Evolutionary conservation across 2,888 invertebrate species (phyloP), one percentile per base, ranked within the genome.

Genomic region (Diadegma fenestrale): DNA sequence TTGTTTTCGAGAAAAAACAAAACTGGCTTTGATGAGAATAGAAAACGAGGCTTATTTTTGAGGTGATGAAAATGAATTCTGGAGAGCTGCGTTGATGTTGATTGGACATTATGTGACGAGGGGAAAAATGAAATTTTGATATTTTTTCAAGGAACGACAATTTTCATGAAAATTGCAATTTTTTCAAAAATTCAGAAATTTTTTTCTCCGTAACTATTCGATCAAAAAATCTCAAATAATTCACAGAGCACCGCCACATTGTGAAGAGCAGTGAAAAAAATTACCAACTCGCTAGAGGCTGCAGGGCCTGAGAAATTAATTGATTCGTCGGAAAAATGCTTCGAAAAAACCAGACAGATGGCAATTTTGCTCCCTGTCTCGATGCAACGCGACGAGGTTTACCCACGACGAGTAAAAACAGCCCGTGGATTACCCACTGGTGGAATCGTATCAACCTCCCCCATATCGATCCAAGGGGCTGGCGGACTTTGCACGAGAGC

Each of bases 331-430:
- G 33, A 4, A 64, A 10, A 64, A n/a, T 17, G 17, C 43, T 41
- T 41, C 33, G 22, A 14, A 14, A 41, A 22, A 5, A 5, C 14
- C 22, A 66, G 43, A 79, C 83, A 83, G 83, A 79, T 83, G 83
- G 83, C 83, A 83, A 83, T 61, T n/a, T n/a, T 75, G 79, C 54
- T 41, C 79, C 79, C 69, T 41, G 41, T 45, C 48, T 76, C 37
- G 41, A 22, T 41, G 26, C 17, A 17, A n/a, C 17, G 22, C 10
- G 22, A 41, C 17, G 17, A 48, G 51, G 80, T 85, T 61, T 58
- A 85, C 85, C 85, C 82, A 76, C 85, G 68, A 85, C 79, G 82
- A 85, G 79, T 85, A 85, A 82, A 64, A 69, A 71, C 75, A 71
- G 43, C 26, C n/a, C 41, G 83, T 68, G 45, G 71, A 71, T 75